These are phyloP conservation scores for Lepilemur ruficaudatus DNA, from an alignment of 2,797 vertebrate genomes.

Conservation along the genomic window DNA sequence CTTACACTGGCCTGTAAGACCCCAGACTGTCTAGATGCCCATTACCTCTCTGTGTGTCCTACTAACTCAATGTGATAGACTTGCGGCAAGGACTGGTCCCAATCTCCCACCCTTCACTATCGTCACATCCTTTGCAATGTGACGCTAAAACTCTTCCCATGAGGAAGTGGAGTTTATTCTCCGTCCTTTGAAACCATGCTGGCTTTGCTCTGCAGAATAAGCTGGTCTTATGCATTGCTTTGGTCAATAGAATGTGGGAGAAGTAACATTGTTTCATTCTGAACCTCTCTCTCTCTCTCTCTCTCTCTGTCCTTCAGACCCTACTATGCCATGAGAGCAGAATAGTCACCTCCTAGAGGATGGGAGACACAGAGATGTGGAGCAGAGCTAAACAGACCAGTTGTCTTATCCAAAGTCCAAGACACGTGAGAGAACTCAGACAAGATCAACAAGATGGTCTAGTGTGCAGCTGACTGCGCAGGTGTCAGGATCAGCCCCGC, in stretches of 20 bases:
- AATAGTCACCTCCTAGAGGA: background rate
- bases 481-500: background rate
- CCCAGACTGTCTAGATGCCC: background rate
- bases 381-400: background rate
- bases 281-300: background rate
- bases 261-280: background rate
- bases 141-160: background rate
- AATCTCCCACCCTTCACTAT: background rate
- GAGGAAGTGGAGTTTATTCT: background rate
- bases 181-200: background rate
- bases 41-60: background rate
- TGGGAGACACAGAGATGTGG: background rate
- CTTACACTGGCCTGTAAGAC: background rate
- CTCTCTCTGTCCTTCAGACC: no score
- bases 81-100: background rate
- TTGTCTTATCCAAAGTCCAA: background rate
- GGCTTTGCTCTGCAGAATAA: background rate
- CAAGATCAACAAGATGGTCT: background rate
- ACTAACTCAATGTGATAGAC: background rate
- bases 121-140: background rate
- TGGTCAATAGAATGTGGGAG: background rate
- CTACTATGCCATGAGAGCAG: background rate
- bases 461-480: background rate
- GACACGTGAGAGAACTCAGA: background rate
- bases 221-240: background rate